Percentiles rank a stretch among this genome's conserved stretches.
Conservation (phyloP, 2,797 vertebrate genomes). For the Monodelphis domestica region DNA sequence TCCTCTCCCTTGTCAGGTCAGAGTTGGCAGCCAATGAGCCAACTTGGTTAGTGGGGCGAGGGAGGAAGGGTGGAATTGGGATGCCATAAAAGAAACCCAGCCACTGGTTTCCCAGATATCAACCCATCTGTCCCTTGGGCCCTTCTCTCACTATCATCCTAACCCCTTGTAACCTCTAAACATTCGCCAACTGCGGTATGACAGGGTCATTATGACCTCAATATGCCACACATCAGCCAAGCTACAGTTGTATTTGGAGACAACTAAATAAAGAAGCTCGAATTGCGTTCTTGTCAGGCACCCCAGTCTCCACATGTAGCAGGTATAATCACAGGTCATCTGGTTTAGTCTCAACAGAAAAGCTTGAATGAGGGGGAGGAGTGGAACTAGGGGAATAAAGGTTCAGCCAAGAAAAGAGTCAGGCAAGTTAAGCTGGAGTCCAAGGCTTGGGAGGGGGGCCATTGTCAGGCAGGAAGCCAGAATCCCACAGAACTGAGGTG, state of each 20-base stretch:
- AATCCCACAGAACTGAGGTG: not conserved
- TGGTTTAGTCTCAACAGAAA: not conserved
- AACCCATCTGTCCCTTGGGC: not conserved
- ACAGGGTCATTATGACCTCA: not conserved
- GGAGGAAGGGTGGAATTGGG: not conserved
- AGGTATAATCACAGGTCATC: not conserved
- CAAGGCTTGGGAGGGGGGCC: not conserved
- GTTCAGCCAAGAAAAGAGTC: not conserved
- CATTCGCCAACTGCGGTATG: not conserved
- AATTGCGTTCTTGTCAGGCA: not conserved
- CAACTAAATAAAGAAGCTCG: not conserved
- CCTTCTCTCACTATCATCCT: not conserved
- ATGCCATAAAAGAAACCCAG: not conserved
- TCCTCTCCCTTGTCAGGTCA: slow-evolving; percentile 20
- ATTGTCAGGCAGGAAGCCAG: not conserved
- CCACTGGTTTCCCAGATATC: not conserved
- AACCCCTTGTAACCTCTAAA: not conserved
- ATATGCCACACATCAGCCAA: not conserved
- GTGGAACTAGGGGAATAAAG: not conserved
- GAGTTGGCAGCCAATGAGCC: slow-evolving; percentile 51
- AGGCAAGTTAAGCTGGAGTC: not conserved
- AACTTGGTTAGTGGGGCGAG: slow-evolving; percentile 17
- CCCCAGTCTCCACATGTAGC: not conserved
- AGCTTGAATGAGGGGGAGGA: not conserved
- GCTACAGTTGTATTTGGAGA: not conserved